Evolutionary conservation across 2,888 invertebrate genomes (phyloP).

Genomic region (Idaea dimidiata): DNA sequence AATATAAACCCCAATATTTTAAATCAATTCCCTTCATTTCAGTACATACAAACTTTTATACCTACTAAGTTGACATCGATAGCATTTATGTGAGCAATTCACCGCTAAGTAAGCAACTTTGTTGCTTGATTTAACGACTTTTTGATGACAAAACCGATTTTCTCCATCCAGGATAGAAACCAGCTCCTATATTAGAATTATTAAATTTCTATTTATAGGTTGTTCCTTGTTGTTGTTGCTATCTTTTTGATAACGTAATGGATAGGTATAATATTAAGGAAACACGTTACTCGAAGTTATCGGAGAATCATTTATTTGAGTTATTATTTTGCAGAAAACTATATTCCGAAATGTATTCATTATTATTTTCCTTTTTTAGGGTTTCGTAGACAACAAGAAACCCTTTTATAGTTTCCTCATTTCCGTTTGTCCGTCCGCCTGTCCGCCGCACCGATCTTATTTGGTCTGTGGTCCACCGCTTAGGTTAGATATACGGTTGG

Average conservation of each 20-base stretch:
- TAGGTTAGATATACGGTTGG: no score
- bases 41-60: background rate
- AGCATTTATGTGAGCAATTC: slow-evolving; percentile 1
- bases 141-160: background rate
- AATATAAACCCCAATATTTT: background rate
- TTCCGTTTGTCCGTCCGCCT: no score
- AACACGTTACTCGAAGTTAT: no score
- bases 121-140: background rate
- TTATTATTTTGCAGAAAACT: no score
- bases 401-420: no score
- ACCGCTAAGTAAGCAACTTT: background rate
- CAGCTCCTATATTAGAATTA: background rate
- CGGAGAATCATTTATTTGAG: no score
- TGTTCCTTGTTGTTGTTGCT: background rate
- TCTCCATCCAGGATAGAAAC: background rate
- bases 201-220: background rate
- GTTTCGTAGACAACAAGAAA: no score
- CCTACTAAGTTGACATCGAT: background rate
- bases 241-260: background rate
- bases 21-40: background rate
- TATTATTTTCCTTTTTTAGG: no score
- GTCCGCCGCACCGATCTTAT: no score
- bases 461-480: no score
- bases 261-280: no score
- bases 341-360: no score